Evolutionary conservation across 1,140 invertebrate species (phyloP).

Genomic region (Drosophila biarmipes): DNA sequence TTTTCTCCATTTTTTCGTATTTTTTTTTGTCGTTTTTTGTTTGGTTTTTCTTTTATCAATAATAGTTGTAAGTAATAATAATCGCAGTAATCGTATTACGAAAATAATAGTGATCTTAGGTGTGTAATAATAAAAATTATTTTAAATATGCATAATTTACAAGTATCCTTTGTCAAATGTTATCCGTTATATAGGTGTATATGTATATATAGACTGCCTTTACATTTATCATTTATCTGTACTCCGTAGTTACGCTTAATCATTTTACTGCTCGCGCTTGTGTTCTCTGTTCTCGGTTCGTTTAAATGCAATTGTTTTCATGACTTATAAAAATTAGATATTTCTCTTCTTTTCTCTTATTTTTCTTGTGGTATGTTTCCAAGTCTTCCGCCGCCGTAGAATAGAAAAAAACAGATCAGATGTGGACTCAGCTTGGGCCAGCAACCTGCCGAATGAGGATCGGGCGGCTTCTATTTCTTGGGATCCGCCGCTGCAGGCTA

Average conservation of each 20-base stretch:
- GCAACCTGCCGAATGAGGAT: constrained; percentile 51
- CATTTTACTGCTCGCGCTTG: constrained; percentile 46
- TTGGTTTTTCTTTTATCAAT: constrained; percentile 39
- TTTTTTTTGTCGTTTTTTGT: constrained; percentile 10
- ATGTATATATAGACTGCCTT: constrained; percentile 30
- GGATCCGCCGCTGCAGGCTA: constrained; percentile 55
- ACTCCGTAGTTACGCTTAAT: constrained; percentile 50
- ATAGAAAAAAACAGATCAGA: constrained; percentile 51
- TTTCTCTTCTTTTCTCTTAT: constrained; percentile 16
- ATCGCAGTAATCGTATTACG: constrained; percentile 73
- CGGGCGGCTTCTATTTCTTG: constrained; percentile 14
- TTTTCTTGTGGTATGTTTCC: background rate
- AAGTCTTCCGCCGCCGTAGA: constrained; percentile 18
- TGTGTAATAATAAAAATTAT: constrained; percentile 69
- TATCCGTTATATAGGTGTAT: constrained; percentile 51
- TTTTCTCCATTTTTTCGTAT: constrained; percentile 14
- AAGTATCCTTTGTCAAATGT: constrained; percentile 62
- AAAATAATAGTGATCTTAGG: constrained; percentile 76
- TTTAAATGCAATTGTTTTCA: constrained; percentile 84
- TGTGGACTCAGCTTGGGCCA: constrained; percentile 74
- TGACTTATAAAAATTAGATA: constrained; percentile 76
- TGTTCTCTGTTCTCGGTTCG: constrained; percentile 57
- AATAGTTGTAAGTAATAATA: constrained; percentile 66
- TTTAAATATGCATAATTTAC: constrained; percentile 75
- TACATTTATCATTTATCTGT: constrained; percentile 35